A percentile compares a stretch with the other conserved stretches of the same genome.
These are phyloP conservation scores for Xanthorhoe spadicearia DNA, from an alignment of 2,888 invertebrate genomes.

Conservation along the genomic window DNA sequence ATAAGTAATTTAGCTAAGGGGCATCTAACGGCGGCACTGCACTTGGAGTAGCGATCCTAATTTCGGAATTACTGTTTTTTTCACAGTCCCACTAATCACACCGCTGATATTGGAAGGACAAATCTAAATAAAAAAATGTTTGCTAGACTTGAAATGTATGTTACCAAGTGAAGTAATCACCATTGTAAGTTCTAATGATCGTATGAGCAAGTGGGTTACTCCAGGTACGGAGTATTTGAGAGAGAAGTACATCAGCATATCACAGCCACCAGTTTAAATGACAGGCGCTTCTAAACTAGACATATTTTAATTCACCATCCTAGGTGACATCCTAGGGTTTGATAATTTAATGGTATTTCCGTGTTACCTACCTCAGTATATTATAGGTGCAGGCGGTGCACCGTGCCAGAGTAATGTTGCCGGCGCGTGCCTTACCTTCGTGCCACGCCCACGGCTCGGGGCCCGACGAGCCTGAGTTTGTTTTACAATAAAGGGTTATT, in stretches of 20 bases:
- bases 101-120: no score
- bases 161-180: neutral
- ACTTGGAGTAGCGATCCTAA: neutral
- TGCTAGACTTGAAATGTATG: neutral
- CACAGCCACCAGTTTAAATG: neutral
- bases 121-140: neutral
- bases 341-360: conserved; percentile 40
- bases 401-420: conserved; percentile 37
- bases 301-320: conserved; percentile 19
- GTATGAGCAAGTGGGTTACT: no score
- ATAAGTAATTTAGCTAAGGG: neutral
- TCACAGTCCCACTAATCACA: no score
- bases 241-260: neutral
- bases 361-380: conserved; percentile 28
- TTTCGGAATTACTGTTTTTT: no score
- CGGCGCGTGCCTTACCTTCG: conserved; percentile 74
- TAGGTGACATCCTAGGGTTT: conserved; percentile 31
- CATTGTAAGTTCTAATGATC: neutral
- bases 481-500: conserved; percentile 46
- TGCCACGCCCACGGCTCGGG: conserved; percentile 66
- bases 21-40: neutral
- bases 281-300: conserved; percentile 2
- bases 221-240: neutral
- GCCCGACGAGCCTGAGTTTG: conserved; percentile 63
- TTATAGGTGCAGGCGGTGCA: conserved; percentile 44